phyloP scores from a whole-genome alignment of 2,888 invertebrate species.

The Lottia gigantea region DNA sequence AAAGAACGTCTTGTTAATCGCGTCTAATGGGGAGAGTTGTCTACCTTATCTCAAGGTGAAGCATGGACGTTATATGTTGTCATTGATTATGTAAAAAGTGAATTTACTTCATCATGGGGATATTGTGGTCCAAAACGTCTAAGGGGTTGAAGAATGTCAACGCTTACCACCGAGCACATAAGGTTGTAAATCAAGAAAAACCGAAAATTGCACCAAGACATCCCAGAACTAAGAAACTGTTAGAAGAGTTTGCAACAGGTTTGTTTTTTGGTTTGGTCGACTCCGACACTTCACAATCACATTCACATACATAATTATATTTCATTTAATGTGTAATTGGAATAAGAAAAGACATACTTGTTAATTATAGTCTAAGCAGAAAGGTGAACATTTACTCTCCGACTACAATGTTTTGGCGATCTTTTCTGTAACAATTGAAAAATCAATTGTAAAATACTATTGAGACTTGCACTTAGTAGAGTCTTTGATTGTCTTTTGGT shows the following conservation, averaged over 20 bases:
- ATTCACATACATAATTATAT: too few relatives aligned
- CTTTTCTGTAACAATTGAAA: too few relatives aligned
- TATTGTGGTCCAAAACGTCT: conserved; percentile 21
- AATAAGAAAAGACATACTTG: too few relatives aligned
- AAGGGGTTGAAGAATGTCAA: conserved; percentile 45
- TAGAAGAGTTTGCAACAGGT: conserved; percentile 33
- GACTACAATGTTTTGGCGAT: too few relatives aligned
- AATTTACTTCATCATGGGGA: conserved; percentile 14
- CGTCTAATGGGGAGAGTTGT: background rate
- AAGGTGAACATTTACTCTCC: too few relatives aligned
- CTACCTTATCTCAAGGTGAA: conserved; percentile 7
- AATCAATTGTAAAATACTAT: too few relatives aligned
- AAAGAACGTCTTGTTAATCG: background rate
- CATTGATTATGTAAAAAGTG: background rate
- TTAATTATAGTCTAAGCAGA: too few relatives aligned
- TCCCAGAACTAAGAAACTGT: conserved; percentile 24
- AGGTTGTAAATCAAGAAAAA: conserved; percentile 37
- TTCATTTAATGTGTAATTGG: too few relatives aligned
- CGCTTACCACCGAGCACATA: conserved; percentile 48
- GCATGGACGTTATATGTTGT: background rate
- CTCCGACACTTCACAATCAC: too few relatives aligned
- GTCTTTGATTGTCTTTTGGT: too few relatives aligned
- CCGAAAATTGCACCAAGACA: conserved; percentile 39
- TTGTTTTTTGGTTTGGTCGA: background rate
- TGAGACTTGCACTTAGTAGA: too few relatives aligned